phyloP scores from a whole-genome alignment of 1,140 invertebrate species.

The Bombyx mori region DNA sequence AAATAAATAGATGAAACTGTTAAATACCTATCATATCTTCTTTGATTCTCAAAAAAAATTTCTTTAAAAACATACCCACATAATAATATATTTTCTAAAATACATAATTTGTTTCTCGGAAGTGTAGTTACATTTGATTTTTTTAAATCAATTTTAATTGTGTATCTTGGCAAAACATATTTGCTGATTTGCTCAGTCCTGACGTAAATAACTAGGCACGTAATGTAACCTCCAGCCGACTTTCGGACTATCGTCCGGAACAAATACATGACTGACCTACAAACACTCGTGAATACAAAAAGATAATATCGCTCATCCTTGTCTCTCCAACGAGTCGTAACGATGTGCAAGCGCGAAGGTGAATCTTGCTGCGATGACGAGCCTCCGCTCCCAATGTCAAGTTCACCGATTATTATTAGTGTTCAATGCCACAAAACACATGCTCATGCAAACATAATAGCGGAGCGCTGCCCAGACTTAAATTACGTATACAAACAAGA shows the following conservation, averaged over 20 bases:
- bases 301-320: constrained; percentile 46
- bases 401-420: constrained; percentile 71
- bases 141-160: neutral
- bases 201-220: constrained; percentile 45
- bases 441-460: constrained; percentile 52
- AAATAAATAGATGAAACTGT: too few relatives aligned
- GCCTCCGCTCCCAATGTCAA: constrained; percentile 68
- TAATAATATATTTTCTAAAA: too few relatives aligned
- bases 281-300: constrained; percentile 56
- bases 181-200: constrained; percentile 15
- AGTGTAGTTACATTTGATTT: too few relatives aligned
- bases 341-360: constrained; percentile 43
- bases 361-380: constrained; percentile 59
- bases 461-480: constrained; percentile 27
- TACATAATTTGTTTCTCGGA: too few relatives aligned
- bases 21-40: too few relatives aligned
- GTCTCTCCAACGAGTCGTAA: constrained; percentile 28
- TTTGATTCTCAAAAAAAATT: too few relatives aligned
- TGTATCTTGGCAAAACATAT: constrained; percentile 4
- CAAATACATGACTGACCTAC: constrained; percentile 69
- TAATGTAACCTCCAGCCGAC: constrained; percentile 67
- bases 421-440: constrained; percentile 66
- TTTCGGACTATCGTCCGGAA: constrained; percentile 68
- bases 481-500: constrained; percentile 20
- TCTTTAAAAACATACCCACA: too few relatives aligned